A percentile compares a stretch with the other conserved stretches of the same genome.
Conservation (phyloP, 2,797 vertebrate species). For the Enteromius anoplus region DNA sequence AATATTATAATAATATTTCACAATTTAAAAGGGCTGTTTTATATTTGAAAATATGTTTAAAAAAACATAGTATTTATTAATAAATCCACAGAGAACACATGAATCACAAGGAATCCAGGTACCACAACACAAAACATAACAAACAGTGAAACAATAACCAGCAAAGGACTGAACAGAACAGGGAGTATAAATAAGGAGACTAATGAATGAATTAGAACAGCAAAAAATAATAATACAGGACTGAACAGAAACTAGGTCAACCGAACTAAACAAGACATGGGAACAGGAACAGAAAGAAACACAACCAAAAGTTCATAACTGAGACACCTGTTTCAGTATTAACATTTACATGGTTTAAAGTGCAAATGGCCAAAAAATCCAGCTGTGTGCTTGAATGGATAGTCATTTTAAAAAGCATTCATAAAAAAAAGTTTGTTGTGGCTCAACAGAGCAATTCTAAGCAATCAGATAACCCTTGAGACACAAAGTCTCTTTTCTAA, state of each 20-base stretch:
- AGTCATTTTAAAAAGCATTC: background rate
- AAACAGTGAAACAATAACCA: too few relatives aligned
- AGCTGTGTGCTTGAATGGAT: background rate
- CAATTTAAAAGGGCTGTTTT: background rate
- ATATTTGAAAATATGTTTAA: background rate
- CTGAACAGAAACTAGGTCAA: too few relatives aligned
- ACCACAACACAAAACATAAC: too few relatives aligned
- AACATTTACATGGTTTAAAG: background rate
- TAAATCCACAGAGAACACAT: too few relatives aligned
- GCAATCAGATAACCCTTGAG: conserved; percentile 3
- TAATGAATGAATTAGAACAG: too few relatives aligned
- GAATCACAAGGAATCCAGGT: too few relatives aligned
- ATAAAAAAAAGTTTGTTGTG: background rate
- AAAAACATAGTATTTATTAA: too few relatives aligned
- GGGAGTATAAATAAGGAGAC: too few relatives aligned
- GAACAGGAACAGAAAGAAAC: background rate
- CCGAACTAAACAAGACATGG: too few relatives aligned
- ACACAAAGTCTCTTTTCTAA: conserved; percentile 30
- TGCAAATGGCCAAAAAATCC: background rate
- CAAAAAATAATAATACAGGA: too few relatives aligned
- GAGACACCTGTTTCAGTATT: background rate
- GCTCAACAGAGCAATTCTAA: conserved; percentile 34
- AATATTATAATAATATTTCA: background rate
- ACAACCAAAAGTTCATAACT: background rate
- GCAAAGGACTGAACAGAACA: too few relatives aligned